Conservation (phyloP, 2,113 vertebrate species). For the Myotis davidii region DNA sequence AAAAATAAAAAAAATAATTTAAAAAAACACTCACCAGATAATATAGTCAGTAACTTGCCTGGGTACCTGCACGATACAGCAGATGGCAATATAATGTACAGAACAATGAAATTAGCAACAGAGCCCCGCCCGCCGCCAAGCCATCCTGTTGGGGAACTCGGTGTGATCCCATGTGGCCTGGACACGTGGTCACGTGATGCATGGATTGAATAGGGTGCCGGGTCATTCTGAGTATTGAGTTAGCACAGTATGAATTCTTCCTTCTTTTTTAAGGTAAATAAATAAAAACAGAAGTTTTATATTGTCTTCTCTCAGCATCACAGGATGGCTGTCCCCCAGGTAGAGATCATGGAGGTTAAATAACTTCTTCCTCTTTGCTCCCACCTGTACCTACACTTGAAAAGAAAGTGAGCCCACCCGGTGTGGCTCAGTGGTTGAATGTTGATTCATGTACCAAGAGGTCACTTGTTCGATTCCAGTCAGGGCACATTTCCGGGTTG, state of each 20-base stretch:
- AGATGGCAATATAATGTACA: neutral
- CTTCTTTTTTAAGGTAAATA: neutral
- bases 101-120: too few species aligned
- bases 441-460: too few species aligned
- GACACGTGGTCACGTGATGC: neutral
- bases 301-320: neutral
- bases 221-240: neutral
- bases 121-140: accelerated
- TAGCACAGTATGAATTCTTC: neutral
- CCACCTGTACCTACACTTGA: neutral
- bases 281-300: neutral
- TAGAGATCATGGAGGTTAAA: neutral
- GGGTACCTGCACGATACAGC: neutral
- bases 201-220: too few species aligned
- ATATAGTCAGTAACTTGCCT: neutral
- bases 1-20: too few species aligned
- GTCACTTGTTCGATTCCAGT: too few species aligned
- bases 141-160: neutral
- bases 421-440: too few species aligned
- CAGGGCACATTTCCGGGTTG: too few species aligned
- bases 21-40: neutral
- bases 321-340: neutral
- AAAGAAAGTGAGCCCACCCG: neutral
- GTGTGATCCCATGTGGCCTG: neutral
- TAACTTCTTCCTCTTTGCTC: neutral